phyloP scores from a whole-genome alignment of 1,140 invertebrate species.

The Pseudoatta argentina region DNA sequence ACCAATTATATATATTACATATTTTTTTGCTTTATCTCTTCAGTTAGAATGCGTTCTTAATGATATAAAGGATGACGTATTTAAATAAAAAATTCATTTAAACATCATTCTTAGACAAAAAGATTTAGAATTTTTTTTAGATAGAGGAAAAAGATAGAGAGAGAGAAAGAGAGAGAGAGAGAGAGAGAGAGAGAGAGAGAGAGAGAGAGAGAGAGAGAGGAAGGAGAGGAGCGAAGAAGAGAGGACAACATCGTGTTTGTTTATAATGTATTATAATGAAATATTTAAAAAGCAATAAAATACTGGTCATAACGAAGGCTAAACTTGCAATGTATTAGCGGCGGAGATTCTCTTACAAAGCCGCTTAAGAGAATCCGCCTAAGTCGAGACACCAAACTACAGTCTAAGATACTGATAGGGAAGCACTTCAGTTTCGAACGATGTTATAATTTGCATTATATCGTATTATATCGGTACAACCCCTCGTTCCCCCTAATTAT shows the following conservation, averaged over 20 bases:
- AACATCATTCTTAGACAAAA: background rate
- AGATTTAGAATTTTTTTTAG: conserved; percentile 9
- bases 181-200: no score
- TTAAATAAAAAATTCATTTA: no score
- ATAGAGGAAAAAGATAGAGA: no score
- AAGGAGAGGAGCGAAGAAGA: no score
- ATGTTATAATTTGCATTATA: conserved; percentile 61
- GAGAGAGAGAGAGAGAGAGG: no score
- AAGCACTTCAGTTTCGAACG: conserved; percentile 35
- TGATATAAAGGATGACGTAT: no score
- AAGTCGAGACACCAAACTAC: conserved; percentile 54
- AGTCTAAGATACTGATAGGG: conserved; percentile 37
- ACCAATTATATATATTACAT: background rate
- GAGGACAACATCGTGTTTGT: background rate
- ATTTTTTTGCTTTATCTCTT: no score
- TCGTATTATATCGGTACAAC: conserved; percentile 32
- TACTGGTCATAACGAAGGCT: conserved; percentile 37
- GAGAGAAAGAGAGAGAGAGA: no score
- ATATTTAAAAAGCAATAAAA: conserved; percentile 35
- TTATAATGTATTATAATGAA: background rate
- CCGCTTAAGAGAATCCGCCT: conserved; percentile 55
- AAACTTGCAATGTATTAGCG: conserved; percentile 24
- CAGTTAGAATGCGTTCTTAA: no score
- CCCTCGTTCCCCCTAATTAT: conserved; percentile 10
- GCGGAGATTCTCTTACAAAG: conserved; percentile 56